phyloP scores from a whole-genome alignment of 2,888 invertebrate species.

The Brenthis ino region DNA sequence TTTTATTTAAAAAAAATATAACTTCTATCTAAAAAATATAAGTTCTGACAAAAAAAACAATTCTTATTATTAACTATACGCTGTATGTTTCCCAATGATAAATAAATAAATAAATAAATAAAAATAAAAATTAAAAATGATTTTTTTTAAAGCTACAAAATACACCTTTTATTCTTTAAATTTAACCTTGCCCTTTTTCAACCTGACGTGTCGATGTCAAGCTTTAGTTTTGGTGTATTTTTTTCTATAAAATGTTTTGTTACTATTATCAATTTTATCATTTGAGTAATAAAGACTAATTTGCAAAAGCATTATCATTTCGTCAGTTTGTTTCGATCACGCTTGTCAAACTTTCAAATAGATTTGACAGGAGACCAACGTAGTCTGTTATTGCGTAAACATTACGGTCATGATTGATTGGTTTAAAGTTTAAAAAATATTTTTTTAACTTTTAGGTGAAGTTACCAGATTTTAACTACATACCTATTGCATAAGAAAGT shows the following conservation, averaged over 20 bases:
- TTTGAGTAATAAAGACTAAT: constrained; percentile 9
- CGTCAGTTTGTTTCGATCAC: constrained; percentile 33
- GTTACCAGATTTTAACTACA: too few relatives aligned
- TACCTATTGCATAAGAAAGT: too few relatives aligned
- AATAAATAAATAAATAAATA: too few relatives aligned
- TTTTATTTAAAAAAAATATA: too few relatives aligned
- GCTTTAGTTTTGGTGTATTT: constrained; percentile 7
- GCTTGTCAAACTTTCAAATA: constrained; percentile 48
- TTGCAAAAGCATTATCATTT: constrained; percentile 3
- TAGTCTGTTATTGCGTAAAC: constrained; percentile 31
- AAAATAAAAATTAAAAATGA: too few relatives aligned
- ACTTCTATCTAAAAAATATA: too few relatives aligned
- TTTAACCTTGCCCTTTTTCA: constrained; percentile 44
- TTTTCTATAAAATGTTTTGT: neutral
- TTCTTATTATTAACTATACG: too few relatives aligned
- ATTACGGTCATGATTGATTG: constrained; percentile 14
- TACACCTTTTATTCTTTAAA: constrained; percentile 20
- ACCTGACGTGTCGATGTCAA: constrained; percentile 45
- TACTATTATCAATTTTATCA: constrained; percentile 10
- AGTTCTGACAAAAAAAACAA: too few relatives aligned
- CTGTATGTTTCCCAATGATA: too few relatives aligned
- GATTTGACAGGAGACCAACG: constrained; percentile 45
- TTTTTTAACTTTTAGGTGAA: too few relatives aligned
- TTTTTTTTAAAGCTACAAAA: constrained; percentile 5
- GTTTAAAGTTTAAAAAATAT: too few relatives aligned